Evolutionary conservation across 2,797 vertebrate species (phyloP).

Genomic region (Phrynocephalus vlangalii): DNA sequence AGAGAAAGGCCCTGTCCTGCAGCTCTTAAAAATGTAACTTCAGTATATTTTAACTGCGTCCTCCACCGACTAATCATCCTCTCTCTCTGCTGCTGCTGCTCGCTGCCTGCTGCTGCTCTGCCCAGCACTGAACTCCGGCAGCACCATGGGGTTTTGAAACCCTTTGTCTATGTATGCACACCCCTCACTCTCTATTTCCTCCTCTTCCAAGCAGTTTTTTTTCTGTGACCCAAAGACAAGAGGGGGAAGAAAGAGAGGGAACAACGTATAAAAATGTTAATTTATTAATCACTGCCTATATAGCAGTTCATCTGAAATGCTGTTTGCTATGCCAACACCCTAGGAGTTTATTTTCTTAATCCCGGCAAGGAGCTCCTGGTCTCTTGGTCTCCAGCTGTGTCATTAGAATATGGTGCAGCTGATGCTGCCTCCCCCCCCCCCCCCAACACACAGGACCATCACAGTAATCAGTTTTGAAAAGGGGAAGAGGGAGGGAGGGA

Average conservation of each 20-base stretch:
- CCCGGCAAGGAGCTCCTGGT: conserved; percentile 91
- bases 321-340: conserved; percentile 98
- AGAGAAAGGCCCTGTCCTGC: background rate
- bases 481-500: conserved; percentile 43
- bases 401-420: conserved; percentile 83
- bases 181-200: background rate
- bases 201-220: background rate
- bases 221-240: conserved; percentile 49
- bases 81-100: background rate
- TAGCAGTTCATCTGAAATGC: conserved; percentile 88
- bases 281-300: conserved; percentile 88
- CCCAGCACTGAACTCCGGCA: background rate
- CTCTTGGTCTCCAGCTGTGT: conserved; percentile 88
- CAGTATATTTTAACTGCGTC: background rate
- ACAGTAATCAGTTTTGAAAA: conserved; percentile 79
- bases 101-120: background rate
- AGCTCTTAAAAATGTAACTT: background rate
- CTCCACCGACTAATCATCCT: background rate
- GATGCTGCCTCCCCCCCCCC: conserved; percentile 53
- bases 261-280: conserved; percentile 86
- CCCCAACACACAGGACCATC: background rate
- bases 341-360: conserved; percentile 98
- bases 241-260: conserved; percentile 61
- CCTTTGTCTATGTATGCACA: background rate
- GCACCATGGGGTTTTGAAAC: background rate